These are phyloP conservation scores for Saccostrea echinata DNA, from an alignment of 1,140 invertebrate genomes.

Conservation along the genomic window DNA sequence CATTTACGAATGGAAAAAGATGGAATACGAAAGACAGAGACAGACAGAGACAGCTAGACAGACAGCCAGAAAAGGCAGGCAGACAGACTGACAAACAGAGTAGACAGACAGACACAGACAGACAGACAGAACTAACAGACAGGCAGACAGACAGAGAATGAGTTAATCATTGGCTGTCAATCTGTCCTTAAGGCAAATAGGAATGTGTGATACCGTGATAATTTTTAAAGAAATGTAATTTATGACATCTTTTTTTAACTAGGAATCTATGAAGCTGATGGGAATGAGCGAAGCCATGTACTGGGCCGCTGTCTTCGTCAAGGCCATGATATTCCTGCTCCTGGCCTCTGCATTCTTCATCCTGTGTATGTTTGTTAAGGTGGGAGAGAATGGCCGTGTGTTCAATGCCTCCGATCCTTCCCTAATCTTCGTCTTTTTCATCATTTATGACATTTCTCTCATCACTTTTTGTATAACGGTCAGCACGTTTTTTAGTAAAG, in stretches of 20 bases:
- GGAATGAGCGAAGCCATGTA: constrained; percentile 90
- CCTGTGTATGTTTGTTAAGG: constrained; percentile 76
- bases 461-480: constrained; percentile 83
- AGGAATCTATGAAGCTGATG: constrained; percentile 95
- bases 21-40: too few relatives aligned
- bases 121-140: too few relatives aligned
- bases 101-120: too few relatives aligned
- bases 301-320: constrained; percentile 91
- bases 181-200: too few relatives aligned
- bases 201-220: too few relatives aligned
- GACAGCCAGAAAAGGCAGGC: too few relatives aligned
- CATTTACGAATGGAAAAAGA: too few relatives aligned
- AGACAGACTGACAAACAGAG: too few relatives aligned
- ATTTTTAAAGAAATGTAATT: too few relatives aligned
- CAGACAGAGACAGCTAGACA: too few relatives aligned
- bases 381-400: constrained; percentile 70
- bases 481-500: constrained; percentile 83
- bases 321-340: constrained; percentile 86
- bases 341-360: constrained; percentile 83
- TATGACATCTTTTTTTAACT: background rate
- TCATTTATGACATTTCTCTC: constrained; percentile 81
- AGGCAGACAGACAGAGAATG: too few relatives aligned
- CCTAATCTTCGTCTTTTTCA: constrained; percentile 82
- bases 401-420: constrained; percentile 80
- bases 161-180: too few relatives aligned